A percentile compares a stretch with the other conserved stretches of the same genome.
These are phyloP conservation scores for Vidua chalybeata DNA, from an alignment of 2,113 vertebrate species.

Conservation along the genomic window DNA sequence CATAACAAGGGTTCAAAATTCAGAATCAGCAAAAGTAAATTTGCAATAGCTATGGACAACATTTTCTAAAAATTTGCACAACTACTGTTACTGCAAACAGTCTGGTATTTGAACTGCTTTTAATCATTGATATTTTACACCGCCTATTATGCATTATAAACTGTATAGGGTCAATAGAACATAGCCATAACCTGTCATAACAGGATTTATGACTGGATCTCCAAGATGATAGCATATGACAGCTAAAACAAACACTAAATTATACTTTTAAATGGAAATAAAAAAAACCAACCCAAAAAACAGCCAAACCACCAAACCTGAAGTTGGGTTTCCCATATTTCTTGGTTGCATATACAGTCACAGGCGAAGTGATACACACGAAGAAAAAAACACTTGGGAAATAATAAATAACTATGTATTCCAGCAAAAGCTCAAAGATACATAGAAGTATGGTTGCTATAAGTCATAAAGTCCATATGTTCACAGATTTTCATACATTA, in stretches of 20 bases:
- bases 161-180: neutral
- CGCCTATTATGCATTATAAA: neutral
- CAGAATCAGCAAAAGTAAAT: neutral
- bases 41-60: neutral
- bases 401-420: neutral
- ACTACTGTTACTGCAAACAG: neutral
- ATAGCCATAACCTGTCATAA: neutral
- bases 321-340: neutral
- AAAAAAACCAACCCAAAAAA: no score
- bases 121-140: neutral
- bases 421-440: neutral
- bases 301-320: neutral
- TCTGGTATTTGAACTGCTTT: neutral
- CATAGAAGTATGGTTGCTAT: neutral
- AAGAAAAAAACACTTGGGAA: neutral
- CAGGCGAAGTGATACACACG: neutral
- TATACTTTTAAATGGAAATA: neutral
- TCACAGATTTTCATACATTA: neutral
- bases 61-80: neutral
- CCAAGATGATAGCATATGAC: neutral
- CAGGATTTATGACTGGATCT: neutral
- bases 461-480: neutral
- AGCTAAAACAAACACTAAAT: neutral
- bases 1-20: neutral
- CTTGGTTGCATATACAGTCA: neutral